Percentiles rank a stretch among this genome's conserved stretches.
Conservation (phyloP, 2,113 vertebrate species). For the Actenoides lindsayi region DNA sequence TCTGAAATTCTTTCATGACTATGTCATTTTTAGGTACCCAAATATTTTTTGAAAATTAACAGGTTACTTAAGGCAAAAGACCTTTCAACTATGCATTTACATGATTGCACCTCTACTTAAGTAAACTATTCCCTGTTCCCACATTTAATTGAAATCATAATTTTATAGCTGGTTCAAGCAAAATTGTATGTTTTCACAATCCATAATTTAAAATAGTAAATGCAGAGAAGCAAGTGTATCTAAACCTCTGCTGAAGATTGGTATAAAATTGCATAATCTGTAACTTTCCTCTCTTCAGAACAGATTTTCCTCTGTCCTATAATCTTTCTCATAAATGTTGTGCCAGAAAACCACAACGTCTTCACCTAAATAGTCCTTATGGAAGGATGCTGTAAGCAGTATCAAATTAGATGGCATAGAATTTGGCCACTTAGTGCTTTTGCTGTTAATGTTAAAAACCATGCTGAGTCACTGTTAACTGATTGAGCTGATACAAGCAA, state of each 20-base stretch:
- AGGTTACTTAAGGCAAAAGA: background rate
- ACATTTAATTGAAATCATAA: background rate
- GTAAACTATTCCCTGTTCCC: background rate
- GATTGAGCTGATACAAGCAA: background rate
- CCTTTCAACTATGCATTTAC: background rate
- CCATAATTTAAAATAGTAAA: background rate
- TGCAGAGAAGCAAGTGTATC: background rate
- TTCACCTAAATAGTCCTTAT: background rate
- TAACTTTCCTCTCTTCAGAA: background rate
- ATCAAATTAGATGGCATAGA: constrained; percentile 53
- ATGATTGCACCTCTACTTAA: background rate
- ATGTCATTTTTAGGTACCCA: background rate
- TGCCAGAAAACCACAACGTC: background rate
- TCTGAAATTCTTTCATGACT: background rate
- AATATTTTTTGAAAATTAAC: background rate
- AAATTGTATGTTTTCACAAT: background rate
- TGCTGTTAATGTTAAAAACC: background rate
- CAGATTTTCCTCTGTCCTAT: background rate
- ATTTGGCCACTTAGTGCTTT: constrained; percentile 18
- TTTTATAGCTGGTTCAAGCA: background rate
- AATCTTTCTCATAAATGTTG: background rate
- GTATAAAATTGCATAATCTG: background rate
- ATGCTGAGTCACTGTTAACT: constrained; percentile 30
- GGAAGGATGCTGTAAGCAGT: background rate
- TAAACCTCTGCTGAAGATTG: background rate